phyloP scores from a whole-genome alignment of 2,888 invertebrate genomes.

The Eurois occulta region DNA sequence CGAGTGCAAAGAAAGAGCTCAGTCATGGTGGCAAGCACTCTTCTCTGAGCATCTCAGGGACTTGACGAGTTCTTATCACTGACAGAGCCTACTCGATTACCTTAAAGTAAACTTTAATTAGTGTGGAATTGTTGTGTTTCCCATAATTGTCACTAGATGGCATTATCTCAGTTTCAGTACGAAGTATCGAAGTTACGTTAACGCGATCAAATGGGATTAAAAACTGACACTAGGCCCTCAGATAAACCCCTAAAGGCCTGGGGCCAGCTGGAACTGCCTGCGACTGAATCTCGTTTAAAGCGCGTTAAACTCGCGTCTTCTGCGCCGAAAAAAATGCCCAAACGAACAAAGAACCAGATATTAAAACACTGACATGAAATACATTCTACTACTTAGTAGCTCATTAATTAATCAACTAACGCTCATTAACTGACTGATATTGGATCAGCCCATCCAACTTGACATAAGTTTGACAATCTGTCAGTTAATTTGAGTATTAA shows the following conservation, averaged over 20 bases:
- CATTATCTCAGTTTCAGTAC: neutral
- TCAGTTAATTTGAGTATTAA: neutral
- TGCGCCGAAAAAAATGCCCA: neutral
- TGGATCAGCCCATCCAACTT: neutral
- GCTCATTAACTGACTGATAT: neutral
- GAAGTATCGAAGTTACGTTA: neutral
- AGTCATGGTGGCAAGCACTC: neutral
- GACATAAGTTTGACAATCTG: neutral
- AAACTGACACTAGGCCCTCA: neutral
- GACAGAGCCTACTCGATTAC: neutral
- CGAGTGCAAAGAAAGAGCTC: constrained; percentile 7
- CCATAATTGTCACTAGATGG: neutral
- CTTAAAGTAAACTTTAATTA: neutral
- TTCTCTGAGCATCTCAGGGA: neutral
- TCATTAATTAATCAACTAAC: neutral
- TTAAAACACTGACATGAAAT: too few relatives aligned
- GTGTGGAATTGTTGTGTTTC: neutral
- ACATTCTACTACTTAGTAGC: neutral
- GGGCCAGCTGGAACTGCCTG: too few relatives aligned
- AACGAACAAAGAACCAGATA: too few relatives aligned
- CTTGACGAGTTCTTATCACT: neutral
- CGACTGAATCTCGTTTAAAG: too few relatives aligned
- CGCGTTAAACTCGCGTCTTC: neutral
- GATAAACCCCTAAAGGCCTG: neutral
- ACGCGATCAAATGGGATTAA: neutral